Evolutionary conservation across 2,113 vertebrate genomes (phyloP), one percentile per base, ranked within the genome.

Genomic region (Poicephalus gulielmi): DNA sequence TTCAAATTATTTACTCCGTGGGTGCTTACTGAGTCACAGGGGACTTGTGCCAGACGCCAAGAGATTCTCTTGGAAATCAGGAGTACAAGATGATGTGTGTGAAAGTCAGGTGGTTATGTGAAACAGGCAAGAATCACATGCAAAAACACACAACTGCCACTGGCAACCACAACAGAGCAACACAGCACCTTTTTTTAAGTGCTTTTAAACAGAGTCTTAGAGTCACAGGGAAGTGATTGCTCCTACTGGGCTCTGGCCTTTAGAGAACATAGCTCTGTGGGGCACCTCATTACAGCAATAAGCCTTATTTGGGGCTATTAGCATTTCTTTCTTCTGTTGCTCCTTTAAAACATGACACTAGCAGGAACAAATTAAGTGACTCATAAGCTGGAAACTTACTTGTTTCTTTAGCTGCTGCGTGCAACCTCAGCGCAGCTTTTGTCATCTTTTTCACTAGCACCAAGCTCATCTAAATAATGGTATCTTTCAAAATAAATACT

Each of bases 1-100:
- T 86, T 91, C 70, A 91, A 27, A 84, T 95, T 91, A 89, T 92
- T 97, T 96, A 82, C 5, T 69, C 70, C 86, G 86, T 86, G 86
- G 77, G 90, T 35, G 74, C 18, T 73, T n/a, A 74, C 52, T 94
- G 94, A 96, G 31, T 94, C 88, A 94, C 3, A 67, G 6, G 70
- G 37, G 90, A 83, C 63, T 90, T 89, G 4, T 59, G 50, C 78
- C 49, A 89, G 75, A 87, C 46, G 37, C 80, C 77, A 79, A 91
- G 77, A 91, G n/a, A 92, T 62, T 83, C 74, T 87, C 49, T 69
- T 89, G 74, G 83, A 90, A 96, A 52, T 85, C 86, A 89, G 70
- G 17, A 94, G 41, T 20, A 73, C 62, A 86, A 23, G 39, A 77
- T 77, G 76, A 89, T 18, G 41, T 33, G 22, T 6, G 8, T 81